These are phyloP conservation scores for Melanotaenia maccullochi DNA, from an alignment of 2,797 vertebrate genomes.

Conservation along the genomic window DNA sequence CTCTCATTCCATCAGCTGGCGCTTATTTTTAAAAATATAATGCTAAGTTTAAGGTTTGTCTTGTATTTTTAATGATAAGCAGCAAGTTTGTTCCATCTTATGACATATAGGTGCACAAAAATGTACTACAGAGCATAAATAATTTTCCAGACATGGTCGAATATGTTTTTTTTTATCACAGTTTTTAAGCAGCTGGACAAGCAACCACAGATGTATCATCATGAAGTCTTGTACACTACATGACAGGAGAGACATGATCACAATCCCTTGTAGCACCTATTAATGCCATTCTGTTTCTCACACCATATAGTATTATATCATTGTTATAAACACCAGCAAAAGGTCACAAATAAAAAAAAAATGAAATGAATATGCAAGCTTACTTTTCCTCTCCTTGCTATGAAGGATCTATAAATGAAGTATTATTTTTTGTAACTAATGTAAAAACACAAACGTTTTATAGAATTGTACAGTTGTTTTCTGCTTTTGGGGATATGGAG, in stretches of 20 bases:
- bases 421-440: conserved; percentile 99
- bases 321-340: conserved; percentile 93
- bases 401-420: conserved; percentile 99
- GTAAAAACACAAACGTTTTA: conserved; percentile 98
- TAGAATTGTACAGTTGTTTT: conserved; percentile 98
- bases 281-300: conserved; percentile 79
- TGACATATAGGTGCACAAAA: conserved; percentile 10
- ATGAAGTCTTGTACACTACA: conserved; percentile 45
- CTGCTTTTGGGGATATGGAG: conserved; percentile 66
- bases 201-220: conserved; percentile 29
- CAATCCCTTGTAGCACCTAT: conserved; percentile 58
- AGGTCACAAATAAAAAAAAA: conserved; percentile 87
- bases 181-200: background rate
- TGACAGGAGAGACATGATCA: conserved; percentile 54
- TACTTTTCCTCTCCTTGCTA: conserved; percentile 81
- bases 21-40: background rate
- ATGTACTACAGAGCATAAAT: conserved; percentile 19
- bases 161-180: conserved; percentile 3
- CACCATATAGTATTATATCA: conserved; percentile 92
- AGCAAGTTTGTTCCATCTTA: background rate
- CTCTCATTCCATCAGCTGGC: background rate
- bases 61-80: background rate
- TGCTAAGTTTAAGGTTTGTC: conserved; percentile 1
- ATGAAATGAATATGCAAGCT: conserved; percentile 84
- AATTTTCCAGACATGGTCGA: background rate